Evolutionary conservation across 2,797 vertebrate genomes (phyloP), one percentile per base, ranked within the genome.

Genomic region (Perdix hodgsoniae): DNA sequence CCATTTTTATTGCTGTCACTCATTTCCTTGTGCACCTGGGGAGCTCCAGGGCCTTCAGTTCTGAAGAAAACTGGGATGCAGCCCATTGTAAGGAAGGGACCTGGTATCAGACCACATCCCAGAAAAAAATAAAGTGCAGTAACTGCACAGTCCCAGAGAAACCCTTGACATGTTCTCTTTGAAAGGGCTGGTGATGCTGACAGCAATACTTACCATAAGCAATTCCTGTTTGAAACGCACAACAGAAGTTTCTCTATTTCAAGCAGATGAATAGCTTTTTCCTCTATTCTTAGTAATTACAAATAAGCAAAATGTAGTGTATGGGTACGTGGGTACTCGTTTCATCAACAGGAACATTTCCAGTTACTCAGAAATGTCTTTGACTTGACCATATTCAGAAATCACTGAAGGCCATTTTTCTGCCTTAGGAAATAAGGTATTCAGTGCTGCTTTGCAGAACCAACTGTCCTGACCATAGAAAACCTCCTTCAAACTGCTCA

Each of bases 391-490:
- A 50, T 4, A 65, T 45, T 14, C 6, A 57, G 82, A 75, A 31
- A 56, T 40, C 40, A 37, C 15, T 37, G 37, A 57, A 3, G 0
- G 23, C 3, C 61, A 7, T 65, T 78, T 42, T 69, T 85, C 21
- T 75, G 16, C 50, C 27, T 70, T 63, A 64, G 35, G 6, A 88
- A 91, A 80, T 57, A 47, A 10, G 21, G 4, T 39, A 17, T 64
- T 85, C 22, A 9, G 14, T 67, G 44, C 65, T 54, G 39, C n/a
- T 33, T 2, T 80, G 37, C n/a, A 63, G 59, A 77, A 88, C 11
- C 1, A 3, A 7, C 6, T 54, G 52, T 54, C 17, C 5, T 19
- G 10, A 40, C 1, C 0, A 4, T 49, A 42, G 59, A 59, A 91
- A 90, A 22, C 9, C 27, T 44, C 26, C 57, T 37, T 29, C 3